phyloP scores from a whole-genome alignment of 2,113 vertebrate genomes.

The Sapayoa aenigma region DNA sequence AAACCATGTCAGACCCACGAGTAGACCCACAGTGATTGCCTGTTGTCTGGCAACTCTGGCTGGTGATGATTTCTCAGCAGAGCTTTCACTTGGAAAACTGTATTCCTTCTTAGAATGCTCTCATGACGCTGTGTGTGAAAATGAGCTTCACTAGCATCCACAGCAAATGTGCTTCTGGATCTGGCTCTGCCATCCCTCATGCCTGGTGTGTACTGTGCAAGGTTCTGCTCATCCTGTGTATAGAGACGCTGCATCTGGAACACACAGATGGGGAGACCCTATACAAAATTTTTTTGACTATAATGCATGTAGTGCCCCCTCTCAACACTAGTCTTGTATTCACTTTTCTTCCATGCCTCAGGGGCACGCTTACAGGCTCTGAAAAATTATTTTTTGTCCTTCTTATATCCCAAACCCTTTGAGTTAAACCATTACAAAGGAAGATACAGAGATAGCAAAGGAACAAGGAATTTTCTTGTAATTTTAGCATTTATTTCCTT shows the following conservation, averaged over 20 bases:
- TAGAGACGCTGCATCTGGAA: neutral
- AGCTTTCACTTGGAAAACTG: slow-evolving; percentile 43
- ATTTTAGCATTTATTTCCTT: slow-evolving; percentile 24
- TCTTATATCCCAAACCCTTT: neutral
- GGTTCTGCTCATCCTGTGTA: neutral
- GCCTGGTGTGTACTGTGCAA: neutral
- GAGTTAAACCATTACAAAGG: neutral
- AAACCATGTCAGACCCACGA: neutral
- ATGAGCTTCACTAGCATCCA: neutral
- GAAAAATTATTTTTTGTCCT: neutral
- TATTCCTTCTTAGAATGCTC: slow-evolving; percentile 16
- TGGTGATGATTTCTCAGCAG: neutral
- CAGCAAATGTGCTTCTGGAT: slow-evolving; percentile 33
- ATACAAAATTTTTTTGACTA: neutral
- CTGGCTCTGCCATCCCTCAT: neutral
- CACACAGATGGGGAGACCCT: neutral
- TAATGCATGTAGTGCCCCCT: neutral
- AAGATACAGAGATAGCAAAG: slow-evolving; percentile 18
- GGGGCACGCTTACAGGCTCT: neutral
- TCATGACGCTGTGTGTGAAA: neutral
- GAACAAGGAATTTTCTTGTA: slow-evolving; percentile 38
- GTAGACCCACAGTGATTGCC: neutral
- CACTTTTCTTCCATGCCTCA: neutral
- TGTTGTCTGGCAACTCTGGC: neutral
- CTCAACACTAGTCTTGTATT: neutral